phyloP scores from a whole-genome alignment of 2,113 vertebrate genomes.

The Mobula birostris region DNA sequence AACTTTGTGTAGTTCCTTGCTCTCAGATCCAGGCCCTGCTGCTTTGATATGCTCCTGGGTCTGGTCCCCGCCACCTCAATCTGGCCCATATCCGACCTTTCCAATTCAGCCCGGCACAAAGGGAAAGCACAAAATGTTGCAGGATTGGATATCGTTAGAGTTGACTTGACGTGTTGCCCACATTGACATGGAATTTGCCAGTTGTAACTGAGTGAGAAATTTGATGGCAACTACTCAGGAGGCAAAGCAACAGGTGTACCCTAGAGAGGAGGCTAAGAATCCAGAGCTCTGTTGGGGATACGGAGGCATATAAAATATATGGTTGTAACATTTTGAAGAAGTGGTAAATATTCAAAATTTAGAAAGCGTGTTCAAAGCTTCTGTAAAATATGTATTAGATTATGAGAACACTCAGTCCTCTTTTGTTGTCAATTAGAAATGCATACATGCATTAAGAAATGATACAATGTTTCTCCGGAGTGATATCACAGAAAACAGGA shows the following conservation, averaged over 20 bases:
- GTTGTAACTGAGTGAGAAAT: neutral
- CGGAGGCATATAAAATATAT: neutral
- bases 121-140: neutral
- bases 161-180: neutral
- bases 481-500: no score
- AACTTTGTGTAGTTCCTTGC: no score
- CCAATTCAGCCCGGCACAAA: neutral
- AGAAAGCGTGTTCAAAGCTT: neutral
- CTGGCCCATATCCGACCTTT: no score
- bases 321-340: neutral
- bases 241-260: neutral
- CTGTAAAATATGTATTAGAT: neutral
- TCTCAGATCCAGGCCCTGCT: no score
- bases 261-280: neutral
- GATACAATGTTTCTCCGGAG: no score
- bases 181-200: neutral
- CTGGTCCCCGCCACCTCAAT: no score
- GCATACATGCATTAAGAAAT: no score
- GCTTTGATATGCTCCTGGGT: no score
- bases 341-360: neutral
- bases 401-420: no score
- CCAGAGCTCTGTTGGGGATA: neutral
- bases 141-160: neutral
- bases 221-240: neutral
- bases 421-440: no score